A percentile compares a stretch with the other conserved stretches of the same genome.
Evolutionary conservation across 2,888 invertebrate species (phyloP).

Genomic region (Gordius sp.): DNA sequence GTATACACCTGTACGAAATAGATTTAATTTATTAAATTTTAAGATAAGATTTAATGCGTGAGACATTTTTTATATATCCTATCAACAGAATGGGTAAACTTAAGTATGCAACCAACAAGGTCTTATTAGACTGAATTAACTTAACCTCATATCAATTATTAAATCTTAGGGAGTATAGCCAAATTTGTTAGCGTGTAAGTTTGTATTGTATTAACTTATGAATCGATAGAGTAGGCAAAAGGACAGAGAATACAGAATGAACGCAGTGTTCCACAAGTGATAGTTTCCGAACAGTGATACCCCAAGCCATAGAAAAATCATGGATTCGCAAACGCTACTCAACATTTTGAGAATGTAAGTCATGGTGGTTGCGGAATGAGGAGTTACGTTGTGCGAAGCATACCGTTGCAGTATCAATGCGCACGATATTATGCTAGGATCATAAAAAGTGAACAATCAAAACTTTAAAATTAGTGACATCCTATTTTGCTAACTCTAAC

Average conservation of each 20-base stretch:
- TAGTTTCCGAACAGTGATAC: conserved; percentile 69
- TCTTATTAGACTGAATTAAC: too few species aligned
- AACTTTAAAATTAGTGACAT: too few species aligned
- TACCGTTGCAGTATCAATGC: conserved; percentile 98
- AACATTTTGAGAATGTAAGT: conserved; percentile 97
- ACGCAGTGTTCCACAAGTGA: conserved; percentile 85
- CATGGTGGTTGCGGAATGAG: conserved; percentile 83
- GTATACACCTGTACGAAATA: conserved; percentile 47
- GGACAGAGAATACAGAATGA: conserved; percentile 63
- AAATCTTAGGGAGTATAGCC: too few species aligned
- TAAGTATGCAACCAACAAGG: neutral
- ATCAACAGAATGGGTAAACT: neutral
- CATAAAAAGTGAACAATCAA: conserved; percentile 16
- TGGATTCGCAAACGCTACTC: conserved; percentile 80
- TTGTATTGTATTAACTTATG: too few species aligned
- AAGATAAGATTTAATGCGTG: too few species aligned
- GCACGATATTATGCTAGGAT: conserved; percentile 72
- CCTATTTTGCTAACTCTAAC: too few species aligned
- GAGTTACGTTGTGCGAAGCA: conserved; percentile 82
- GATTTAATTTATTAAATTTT: neutral
- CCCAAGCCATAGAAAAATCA: conserved; percentile 95
- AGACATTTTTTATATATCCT: too few species aligned
- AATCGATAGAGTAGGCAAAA: conserved; percentile 73
- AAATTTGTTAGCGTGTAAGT: too few species aligned
- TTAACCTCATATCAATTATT: too few species aligned